Percentiles rank a stretch among this genome's conserved stretches.
Evolutionary conservation across 1,140 invertebrate genomes (phyloP).

Genomic region (Drosophila tsacasi): DNA sequence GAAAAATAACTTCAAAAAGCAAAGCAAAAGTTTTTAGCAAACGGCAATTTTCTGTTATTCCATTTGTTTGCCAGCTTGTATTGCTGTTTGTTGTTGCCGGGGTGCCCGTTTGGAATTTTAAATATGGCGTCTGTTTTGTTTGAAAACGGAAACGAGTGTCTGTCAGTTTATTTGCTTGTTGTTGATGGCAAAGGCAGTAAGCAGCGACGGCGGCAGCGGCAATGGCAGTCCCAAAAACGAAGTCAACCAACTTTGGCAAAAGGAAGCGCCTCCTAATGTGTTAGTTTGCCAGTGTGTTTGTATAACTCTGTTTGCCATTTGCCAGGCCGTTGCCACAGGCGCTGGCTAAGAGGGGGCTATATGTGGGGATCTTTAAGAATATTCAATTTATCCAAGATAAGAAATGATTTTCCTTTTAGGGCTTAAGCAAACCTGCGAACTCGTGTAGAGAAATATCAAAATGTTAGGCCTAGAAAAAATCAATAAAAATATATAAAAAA

Average conservation of each 20-base stretch:
- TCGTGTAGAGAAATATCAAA: background rate
- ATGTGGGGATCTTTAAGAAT: conserved; percentile 2
- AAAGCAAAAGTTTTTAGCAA: conserved; percentile 69
- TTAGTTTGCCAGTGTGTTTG: conserved; percentile 58
- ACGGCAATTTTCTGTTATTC: conserved; percentile 73
- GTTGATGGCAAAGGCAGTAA: conserved; percentile 20
- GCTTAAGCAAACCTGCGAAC: conserved; percentile 9
- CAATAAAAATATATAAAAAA: background rate
- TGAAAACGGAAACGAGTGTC: conserved; percentile 83
- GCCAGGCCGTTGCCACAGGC: conserved; percentile 55
- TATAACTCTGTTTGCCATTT: conserved; percentile 55
- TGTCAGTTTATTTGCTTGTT: conserved; percentile 82
- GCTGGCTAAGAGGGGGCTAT: conserved; percentile 8
- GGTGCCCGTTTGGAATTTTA: conserved; percentile 76
- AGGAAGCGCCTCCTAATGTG: conserved; percentile 78
- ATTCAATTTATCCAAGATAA: conserved; percentile 25
- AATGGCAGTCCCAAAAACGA: conserved; percentile 65
- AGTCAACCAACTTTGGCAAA: conserved; percentile 80
- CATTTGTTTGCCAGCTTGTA: conserved; percentile 62
- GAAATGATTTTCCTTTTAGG: conserved; percentile 15
- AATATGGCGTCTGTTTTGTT: conserved; percentile 84
- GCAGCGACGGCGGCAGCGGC: conserved; percentile 41
- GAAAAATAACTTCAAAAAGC: conserved; percentile 54
- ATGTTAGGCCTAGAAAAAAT: background rate
- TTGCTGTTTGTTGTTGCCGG: conserved; percentile 47